Conservation (phyloP, 2,113 vertebrate genomes). For the Istiophorus platypterus region DNA sequence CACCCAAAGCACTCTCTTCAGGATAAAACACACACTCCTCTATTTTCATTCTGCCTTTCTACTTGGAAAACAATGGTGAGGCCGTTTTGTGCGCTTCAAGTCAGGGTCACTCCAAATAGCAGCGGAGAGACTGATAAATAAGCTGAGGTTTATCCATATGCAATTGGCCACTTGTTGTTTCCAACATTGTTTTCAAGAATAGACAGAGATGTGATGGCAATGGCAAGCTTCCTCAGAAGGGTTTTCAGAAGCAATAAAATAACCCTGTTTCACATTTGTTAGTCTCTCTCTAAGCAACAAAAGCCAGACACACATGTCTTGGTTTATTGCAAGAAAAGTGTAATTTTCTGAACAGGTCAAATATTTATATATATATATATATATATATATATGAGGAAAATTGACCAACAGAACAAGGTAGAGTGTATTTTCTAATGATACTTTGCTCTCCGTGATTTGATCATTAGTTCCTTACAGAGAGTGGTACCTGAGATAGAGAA, state of each 20-base stretch:
- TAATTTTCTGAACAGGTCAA: background rate
- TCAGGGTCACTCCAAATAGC: conserved; percentile 50
- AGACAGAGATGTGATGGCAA: background rate
- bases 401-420: background rate
- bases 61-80: conserved; percentile 21
- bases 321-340: background rate
- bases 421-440: conserved; percentile 11
- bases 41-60: conserved; percentile 30
- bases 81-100: conserved; percentile 4
- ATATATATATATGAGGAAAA: background rate
- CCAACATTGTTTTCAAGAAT: conserved; percentile 9
- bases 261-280: conserved; percentile 5
- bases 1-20: conserved; percentile 35
- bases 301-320: background rate
- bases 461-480: conserved; percentile 2
- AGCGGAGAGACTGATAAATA: conserved; percentile 41
- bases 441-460: conserved; percentile 21
- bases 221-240: background rate
- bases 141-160: conserved; percentile 22
- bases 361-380: too few species aligned
- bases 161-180: conserved; percentile 17
- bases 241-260: conserved; percentile 6
- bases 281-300: background rate
- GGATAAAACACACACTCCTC: conserved; percentile 33
- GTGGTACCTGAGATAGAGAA: conserved; percentile 24